Conservation (phyloP, 2,888 invertebrate genomes). For the Dastarcus helophoroides region DNA sequence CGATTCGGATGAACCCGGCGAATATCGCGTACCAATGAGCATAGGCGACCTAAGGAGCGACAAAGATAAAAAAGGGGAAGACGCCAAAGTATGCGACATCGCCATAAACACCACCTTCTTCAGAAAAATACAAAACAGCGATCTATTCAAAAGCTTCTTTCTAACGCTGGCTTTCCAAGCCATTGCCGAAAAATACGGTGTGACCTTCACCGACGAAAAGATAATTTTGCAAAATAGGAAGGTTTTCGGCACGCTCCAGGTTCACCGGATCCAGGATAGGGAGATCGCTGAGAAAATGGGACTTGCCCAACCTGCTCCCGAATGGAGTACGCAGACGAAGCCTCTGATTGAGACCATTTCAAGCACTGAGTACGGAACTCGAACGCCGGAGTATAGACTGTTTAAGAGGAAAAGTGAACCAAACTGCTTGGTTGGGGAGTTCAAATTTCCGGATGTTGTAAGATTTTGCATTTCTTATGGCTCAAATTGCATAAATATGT, state of each 20-base stretch:
- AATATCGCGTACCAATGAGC: conserved; percentile 80
- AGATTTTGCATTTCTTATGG: too few species aligned
- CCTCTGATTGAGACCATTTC: conserved; percentile 29
- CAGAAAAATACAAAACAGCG: conserved; percentile 56
- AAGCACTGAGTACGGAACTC: conserved; percentile 25
- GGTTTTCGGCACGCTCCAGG: conserved; percentile 59
- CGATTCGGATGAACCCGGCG: conserved; percentile 53
- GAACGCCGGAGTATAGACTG: conserved; percentile 46
- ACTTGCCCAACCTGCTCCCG: conserved; percentile 17
- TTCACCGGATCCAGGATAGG: conserved; percentile 63
- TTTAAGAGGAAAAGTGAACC: conserved; percentile 46
- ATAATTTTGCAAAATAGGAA: conserved; percentile 62
- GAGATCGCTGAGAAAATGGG: conserved; percentile 42
- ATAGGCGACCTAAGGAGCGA: conserved; percentile 72
- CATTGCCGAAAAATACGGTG: conserved; percentile 64
- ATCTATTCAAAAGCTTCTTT: conserved; percentile 53
- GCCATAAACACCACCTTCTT: conserved; percentile 71
- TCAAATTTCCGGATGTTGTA: conserved; percentile 48
- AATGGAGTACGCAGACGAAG: conserved; percentile 21
- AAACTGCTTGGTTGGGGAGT: conserved; percentile 48
- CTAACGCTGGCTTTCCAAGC: conserved; percentile 70
- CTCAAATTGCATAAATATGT: too few species aligned
- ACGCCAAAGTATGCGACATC: conserved; percentile 70
- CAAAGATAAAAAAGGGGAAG: conserved; percentile 59
- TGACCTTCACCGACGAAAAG: conserved; percentile 54